Percentiles rank a stretch among this genome's conserved stretches.
Evolutionary conservation across 2,113 vertebrate genomes (phyloP).

Genomic region (Phalacrocorax pelagicus): DNA sequence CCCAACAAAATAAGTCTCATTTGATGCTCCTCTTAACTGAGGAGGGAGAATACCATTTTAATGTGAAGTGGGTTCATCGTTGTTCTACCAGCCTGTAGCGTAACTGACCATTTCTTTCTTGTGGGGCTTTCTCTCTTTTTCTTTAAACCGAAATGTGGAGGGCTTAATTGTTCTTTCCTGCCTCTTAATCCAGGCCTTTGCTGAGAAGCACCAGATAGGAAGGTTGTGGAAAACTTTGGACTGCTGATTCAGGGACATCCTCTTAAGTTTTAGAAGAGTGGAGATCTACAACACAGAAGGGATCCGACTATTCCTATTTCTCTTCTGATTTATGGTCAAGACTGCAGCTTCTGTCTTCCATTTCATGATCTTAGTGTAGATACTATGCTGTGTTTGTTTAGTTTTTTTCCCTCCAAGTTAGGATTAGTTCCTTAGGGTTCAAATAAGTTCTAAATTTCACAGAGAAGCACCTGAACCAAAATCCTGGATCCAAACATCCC

Average conservation of each 20-base stretch:
- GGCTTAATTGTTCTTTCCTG: slow-evolving; percentile 45
- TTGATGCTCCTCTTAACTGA: background rate
- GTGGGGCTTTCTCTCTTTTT: slow-evolving; percentile 1
- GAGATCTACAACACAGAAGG: background rate
- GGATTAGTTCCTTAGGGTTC: slow-evolving; percentile 46
- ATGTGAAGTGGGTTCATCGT: slow-evolving; percentile 22
- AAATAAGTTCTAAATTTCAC: slow-evolving; percentile 51
- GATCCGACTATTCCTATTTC: slow-evolving; percentile 31
- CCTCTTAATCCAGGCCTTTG: slow-evolving; percentile 32
- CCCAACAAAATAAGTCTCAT: background rate
- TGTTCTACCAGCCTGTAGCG: slow-evolving; percentile 22
- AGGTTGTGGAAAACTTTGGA: background rate
- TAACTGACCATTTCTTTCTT: slow-evolving; percentile 39
- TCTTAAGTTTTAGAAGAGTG: background rate
- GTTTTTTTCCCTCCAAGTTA: slow-evolving; percentile 44
- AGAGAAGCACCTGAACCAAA: slow-evolving; percentile 62
- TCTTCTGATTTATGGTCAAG: slow-evolving; percentile 40
- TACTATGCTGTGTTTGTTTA: slow-evolving; percentile 30
- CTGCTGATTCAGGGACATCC: slow-evolving; percentile 28
- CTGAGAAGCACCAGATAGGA: slow-evolving; percentile 21
- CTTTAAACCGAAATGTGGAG: slow-evolving; percentile 18
- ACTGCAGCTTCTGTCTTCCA: slow-evolving; percentile 68
- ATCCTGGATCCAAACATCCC: slow-evolving; percentile 59
- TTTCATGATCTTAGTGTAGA: slow-evolving; percentile 39
- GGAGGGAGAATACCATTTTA: background rate